Evolutionary conservation across 2,888 invertebrate genomes (phyloP), one percentile per base, ranked within the genome.

Genomic region (Ferrisia virgata): DNA sequence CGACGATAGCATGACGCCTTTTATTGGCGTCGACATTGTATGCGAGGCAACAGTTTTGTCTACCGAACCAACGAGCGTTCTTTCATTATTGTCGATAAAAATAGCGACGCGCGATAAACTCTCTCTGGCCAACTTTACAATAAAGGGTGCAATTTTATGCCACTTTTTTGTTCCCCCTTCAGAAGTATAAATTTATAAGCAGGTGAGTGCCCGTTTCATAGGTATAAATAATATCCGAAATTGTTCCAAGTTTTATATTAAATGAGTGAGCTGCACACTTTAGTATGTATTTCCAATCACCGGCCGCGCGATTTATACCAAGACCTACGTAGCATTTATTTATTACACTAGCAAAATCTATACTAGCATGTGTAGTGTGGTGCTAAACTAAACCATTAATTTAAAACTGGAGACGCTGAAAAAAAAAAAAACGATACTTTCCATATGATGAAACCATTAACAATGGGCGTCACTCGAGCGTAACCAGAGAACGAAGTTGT

Each of bases 1-100:
- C 33, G 72, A 72, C 13, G n/a, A 18, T 33, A 72, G 33, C 33
- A 33, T 72, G 72, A 72, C 72, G 72, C 72, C 72, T 72, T 72
- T 33, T 33, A 72, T 33, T 72, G 72, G 72, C 72, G 72, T 72
- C 72, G 6, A 33, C 72, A 72, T 33, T 33, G 33, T 33, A 33
- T 33, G 6, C 72, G 72, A 33, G 33, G 47, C n/a, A 33, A 72
- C n/a, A 33, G 25, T 25, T 72, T 72, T n/a, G 72, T 72, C 33
- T 72, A 33, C 72, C 33, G 72, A 72, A 72, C 33, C 72, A n/a
- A 47, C 47, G 47, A n/a, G n/a, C 36, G 36, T 18, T 47, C 47
- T 64, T 64, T 64, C 64, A 28, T 33, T 72, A 72, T 22, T 18
- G 28, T 33, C 72, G 33, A 72, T 72, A 72, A 33, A 72, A 72